Percentiles rank a stretch among this genome's conserved stretches.
Conservation (phyloP, 2,888 invertebrate genomes). For the Thymelicus lineola region DNA sequence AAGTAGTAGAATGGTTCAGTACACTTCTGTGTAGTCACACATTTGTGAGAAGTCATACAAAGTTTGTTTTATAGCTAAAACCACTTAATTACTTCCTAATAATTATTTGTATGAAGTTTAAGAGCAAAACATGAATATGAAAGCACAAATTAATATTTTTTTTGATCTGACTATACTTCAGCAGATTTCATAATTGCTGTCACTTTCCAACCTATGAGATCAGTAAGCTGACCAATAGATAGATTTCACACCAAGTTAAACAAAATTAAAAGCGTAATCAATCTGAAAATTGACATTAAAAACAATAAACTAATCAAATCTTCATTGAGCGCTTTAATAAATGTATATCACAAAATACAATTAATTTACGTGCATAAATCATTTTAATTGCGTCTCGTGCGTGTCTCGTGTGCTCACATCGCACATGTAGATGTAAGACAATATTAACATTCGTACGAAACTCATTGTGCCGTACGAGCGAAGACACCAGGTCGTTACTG, state of each 20-base stretch:
- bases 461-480: conserved; percentile 8
- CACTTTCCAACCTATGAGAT: no score
- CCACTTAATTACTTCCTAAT: no score
- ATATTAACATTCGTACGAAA: conserved; percentile 15
- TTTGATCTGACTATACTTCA: no score
- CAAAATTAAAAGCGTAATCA: neutral
- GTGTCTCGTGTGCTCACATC: neutral
- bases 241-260: neutral
- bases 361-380: conserved; percentile 31
- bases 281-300: conserved; percentile 23
- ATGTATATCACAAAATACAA: conserved; percentile 17
- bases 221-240: neutral
- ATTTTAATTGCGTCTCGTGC: conserved; percentile 15
- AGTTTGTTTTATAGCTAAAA: no score
- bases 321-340: neutral
- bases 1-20: no score
- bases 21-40: no score
- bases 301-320: conserved; percentile 1
- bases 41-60: no score
- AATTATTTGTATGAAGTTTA: no score
- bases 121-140: no score
- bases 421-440: neutral
- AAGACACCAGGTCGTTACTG: conserved; percentile 16
- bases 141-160: no score
- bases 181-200: no score